Evolutionary conservation across 2,797 vertebrate genomes (phyloP), one percentile per base, ranked within the genome.

Genomic region (Diglossa cyanea): DNA sequence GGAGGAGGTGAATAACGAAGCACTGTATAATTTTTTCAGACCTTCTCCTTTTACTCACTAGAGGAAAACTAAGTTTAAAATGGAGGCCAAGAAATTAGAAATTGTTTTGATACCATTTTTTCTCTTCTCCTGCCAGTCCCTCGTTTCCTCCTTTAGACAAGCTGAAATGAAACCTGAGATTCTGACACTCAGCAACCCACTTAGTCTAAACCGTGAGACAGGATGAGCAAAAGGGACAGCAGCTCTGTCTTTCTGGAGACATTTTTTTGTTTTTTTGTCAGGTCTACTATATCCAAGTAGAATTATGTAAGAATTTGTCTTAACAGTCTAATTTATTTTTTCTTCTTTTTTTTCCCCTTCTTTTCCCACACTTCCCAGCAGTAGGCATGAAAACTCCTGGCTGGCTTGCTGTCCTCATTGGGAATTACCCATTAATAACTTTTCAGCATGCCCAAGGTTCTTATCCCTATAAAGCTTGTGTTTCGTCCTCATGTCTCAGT

Each of bases 261-360:
- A 8, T 18, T 35, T 76, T 76, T 50, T 63, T 39, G 2, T 2
- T 0, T 10, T 84, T 84, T 65, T 45, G 28, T 40, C 23, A 33
- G 7, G 1, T 63, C 54, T 24, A 7, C 6, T 53, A 2, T 39
- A 65, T 48, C 11, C 8, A 65, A 55, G 23, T 40, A 18, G 57
- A 72, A 63, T 85, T 63, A 39, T 9, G 21, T 40, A 19, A 62
- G 21, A 55, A 21, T 67, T 86, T 48, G 2, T 53, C 25, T 45
- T 68, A 50, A 45, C 5, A 44, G 20, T 17, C 10, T 53, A 21
- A 75, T 70, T 50, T 50, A 11, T 33, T 55, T 4, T 7, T 25
- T 24, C 13, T n/a, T 16, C 6, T 6, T 39, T 13, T 17, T 39
- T 21, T 12, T 6, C 7, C 7, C 0, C 3, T 40, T 20, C 5